A percentile compares a stretch with the other conserved stretches of the same genome.
phyloP scores from a whole-genome alignment of 2,888 invertebrate genomes.

The Iphiclides podalirius region DNA sequence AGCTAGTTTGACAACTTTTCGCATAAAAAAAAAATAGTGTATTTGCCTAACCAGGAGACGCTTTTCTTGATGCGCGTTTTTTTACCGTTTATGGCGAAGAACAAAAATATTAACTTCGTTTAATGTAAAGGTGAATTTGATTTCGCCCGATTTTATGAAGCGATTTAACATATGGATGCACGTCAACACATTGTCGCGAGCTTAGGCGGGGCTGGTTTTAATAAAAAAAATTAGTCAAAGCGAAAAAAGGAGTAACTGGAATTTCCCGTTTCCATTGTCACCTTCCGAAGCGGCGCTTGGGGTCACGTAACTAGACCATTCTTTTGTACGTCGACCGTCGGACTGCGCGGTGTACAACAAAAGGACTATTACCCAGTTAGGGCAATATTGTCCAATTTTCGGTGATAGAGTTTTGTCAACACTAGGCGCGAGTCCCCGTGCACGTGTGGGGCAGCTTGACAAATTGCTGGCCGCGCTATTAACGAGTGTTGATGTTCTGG shows the following conservation, averaged over 20 bases:
- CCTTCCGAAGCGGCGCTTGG: slow-evolving; percentile 48
- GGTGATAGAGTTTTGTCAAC: slow-evolving; percentile 80
- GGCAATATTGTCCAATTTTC: slow-evolving; percentile 76
- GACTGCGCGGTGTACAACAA: slow-evolving; percentile 62
- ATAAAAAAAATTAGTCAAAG: slow-evolving; percentile 15
- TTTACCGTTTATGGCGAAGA: no score
- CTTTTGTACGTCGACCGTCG: slow-evolving; percentile 46
- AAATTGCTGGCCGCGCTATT: slow-evolving; percentile 62
- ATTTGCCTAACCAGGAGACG: no score
- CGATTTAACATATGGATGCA: background rate
- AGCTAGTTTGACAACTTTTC: no score
- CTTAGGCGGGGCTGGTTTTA: background rate
- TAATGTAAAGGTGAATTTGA: no score
- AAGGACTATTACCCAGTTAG: slow-evolving; percentile 61
- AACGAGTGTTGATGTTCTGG: slow-evolving; percentile 57
- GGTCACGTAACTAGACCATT: slow-evolving; percentile 74
- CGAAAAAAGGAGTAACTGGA: slow-evolving; percentile 47
- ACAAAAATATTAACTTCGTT: no score
- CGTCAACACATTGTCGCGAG: slow-evolving; percentile 12
- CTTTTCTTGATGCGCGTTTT: no score
- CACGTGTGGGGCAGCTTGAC: slow-evolving; percentile 65
- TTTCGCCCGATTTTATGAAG: no score
- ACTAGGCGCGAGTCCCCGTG: slow-evolving; percentile 64
- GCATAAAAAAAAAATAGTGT: no score
- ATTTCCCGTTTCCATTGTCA: slow-evolving; percentile 63